Base-by-base conservation (phyloP, 2,888 invertebrate species). In the Habroteleia sp. region DNA sequence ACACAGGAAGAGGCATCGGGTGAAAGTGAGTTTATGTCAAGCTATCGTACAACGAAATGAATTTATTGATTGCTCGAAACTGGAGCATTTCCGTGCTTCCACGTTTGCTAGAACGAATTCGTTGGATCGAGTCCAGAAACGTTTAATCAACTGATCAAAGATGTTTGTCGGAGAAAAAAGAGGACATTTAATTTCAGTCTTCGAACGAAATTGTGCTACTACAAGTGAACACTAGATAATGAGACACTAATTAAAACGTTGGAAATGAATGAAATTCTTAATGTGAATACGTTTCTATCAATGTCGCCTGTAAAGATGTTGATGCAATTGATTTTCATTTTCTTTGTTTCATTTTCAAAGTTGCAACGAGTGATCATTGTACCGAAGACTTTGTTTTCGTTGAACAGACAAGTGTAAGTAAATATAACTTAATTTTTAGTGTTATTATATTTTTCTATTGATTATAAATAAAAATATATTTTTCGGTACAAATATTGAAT, bases 111-210 rank as follows among this genome's bases (percentile, higher is more conserved):
- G 58, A 48, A 54, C 60, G 46, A 68, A 68, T 58, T 65, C 69
- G 63, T 69, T 78, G 80, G 72, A 77, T 72, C 63, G 35, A 35
- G 37, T 77, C 78, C 77, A 78, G 69, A 48, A 42, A 68, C 56
- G 46, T 72, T 72, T 74, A 77, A 78, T 79, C 77, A 78, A 79
- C 79, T 76, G 76, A 79, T 79, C 76, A 76, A 75, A 79, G 72
- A 77, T 77, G 74, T 73, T 71, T 62, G 39, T 56, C 48, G 39
- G 29, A 23, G 23, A 42, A 44, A 42, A 73, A 60, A 41, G 17
- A 60, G 46, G 44, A 69, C 69, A 52, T 69, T 66, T 29, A 60
- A 68, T 56, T 69, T 48, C 42, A 48, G 39, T 23, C 27, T 54
- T 63, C 72, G 39, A 25, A 35, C 27, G 44, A 54, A 62, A 74